phyloP scores from a whole-genome alignment of 2,113 vertebrate genomes.

The Formicarius rufipectus region DNA sequence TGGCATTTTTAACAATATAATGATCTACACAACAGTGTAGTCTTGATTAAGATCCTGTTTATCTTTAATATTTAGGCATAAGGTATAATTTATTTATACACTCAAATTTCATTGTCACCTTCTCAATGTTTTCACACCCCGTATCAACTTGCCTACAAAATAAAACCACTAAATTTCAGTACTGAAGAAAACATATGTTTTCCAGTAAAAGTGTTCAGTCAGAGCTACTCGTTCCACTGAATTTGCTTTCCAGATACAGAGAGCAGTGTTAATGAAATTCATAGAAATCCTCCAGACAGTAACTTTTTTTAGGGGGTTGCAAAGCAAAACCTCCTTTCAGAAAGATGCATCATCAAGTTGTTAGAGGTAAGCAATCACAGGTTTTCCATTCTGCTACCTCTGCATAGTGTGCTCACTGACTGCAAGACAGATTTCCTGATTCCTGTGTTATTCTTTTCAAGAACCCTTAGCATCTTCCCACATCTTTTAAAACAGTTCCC shows the following conservation, averaged over 20 bases:
- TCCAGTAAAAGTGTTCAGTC: background rate
- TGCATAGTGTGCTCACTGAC: background rate
- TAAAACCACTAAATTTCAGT: background rate
- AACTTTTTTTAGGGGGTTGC: background rate
- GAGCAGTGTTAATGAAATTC: background rate
- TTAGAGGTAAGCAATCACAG: background rate
- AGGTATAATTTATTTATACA: slow-evolving; percentile 3
- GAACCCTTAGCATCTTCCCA: background rate
- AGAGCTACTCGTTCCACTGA: background rate
- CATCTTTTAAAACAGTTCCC: background rate
- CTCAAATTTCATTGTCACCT: slow-evolving; percentile 18
- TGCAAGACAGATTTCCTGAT: background rate
- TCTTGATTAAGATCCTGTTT: background rate
- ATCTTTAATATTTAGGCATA: background rate
- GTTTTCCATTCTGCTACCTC: background rate
- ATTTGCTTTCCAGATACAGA: background rate
- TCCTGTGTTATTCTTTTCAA: background rate
- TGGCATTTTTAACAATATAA: background rate
- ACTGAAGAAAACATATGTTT: background rate
- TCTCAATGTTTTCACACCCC: slow-evolving; percentile 21
- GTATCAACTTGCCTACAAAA: background rate
- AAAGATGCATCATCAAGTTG: background rate
- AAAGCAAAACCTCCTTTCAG: background rate
- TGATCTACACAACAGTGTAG: background rate
- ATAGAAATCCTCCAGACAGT: background rate